Evolutionary conservation across 2,888 invertebrate genomes (phyloP).

Genomic region (Meta bourneti): DNA sequence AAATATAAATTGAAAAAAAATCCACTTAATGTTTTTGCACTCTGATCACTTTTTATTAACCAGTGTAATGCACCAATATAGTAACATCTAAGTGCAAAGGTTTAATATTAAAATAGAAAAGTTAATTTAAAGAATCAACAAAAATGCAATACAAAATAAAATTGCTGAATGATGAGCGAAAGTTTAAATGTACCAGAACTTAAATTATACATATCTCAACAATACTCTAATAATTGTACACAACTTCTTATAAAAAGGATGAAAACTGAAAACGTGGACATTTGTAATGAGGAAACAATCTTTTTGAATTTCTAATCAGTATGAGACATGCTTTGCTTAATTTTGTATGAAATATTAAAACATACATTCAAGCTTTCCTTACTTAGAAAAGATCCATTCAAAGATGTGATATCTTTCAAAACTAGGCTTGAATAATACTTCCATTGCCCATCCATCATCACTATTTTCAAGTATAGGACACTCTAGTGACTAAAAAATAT

Average conservation of each 20-base stretch:
- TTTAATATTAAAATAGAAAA: too few species aligned
- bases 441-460: conserved; percentile 28
- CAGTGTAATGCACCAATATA: too few species aligned
- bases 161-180: too few species aligned
- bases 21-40: too few species aligned
- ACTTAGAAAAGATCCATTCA: conserved; percentile 52
- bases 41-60: too few species aligned
- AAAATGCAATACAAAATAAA: too few species aligned
- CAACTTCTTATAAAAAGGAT: background rate
- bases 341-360: background rate
- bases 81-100: too few species aligned
- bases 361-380: background rate
- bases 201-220: too few species aligned
- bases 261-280: background rate
- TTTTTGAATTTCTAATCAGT: background rate
- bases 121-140: too few species aligned
- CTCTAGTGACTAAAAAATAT: conserved; percentile 7
- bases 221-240: background rate
- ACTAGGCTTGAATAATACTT: conserved; percentile 37
- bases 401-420: conserved; percentile 35
- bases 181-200: too few species aligned
- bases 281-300: background rate
- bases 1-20: too few species aligned
- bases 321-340: background rate
- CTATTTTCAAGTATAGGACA: conserved; percentile 20